These are phyloP conservation scores for Mus minutoides DNA, from an alignment of 2,797 vertebrate genomes.

Conservation along the genomic window DNA sequence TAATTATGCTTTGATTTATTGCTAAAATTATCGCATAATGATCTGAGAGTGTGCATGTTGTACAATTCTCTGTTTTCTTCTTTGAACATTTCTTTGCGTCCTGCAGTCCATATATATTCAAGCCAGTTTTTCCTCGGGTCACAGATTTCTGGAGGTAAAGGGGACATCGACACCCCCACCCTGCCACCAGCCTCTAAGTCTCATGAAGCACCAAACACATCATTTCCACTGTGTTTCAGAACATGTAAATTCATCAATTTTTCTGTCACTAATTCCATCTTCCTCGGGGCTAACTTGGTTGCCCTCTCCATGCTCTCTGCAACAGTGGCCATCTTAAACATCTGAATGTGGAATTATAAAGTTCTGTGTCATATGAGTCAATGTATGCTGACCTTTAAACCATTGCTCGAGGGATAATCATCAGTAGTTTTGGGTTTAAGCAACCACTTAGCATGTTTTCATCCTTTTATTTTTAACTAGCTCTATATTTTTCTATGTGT, in stretches of 20 bases:
- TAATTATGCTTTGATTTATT: conserved; percentile 70
- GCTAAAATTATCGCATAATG: conserved; percentile 68
- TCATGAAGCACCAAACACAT: not conserved
- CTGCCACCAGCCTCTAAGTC: not conserved
- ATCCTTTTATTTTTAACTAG: not conserved
- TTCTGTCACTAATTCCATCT: not conserved
- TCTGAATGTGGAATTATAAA: not conserved
- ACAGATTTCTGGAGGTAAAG: conserved; percentile 32
- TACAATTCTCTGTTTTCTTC: conserved; percentile 50
- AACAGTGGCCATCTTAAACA: not conserved
- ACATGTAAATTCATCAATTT: not conserved
- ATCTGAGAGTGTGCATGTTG: conserved; percentile 56
- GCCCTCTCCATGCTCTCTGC: not conserved
- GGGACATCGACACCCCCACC: not conserved
- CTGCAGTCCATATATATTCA: not conserved
- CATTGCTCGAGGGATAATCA: not conserved
- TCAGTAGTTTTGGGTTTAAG: not conserved
- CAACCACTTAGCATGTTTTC: not conserved
- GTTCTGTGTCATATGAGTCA: not conserved
- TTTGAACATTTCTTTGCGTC: conserved; percentile 46
- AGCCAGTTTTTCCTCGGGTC: conserved; percentile 18
- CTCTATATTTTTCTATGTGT: not conserved
- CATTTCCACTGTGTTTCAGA: not conserved
- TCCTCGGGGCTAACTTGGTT: not conserved
- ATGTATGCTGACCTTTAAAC: not conserved